Evolutionary conservation across 37 sponge, comb jelly and placozoan species (phyloP).

Genomic region (Mnemiopsis leidyi): DNA sequence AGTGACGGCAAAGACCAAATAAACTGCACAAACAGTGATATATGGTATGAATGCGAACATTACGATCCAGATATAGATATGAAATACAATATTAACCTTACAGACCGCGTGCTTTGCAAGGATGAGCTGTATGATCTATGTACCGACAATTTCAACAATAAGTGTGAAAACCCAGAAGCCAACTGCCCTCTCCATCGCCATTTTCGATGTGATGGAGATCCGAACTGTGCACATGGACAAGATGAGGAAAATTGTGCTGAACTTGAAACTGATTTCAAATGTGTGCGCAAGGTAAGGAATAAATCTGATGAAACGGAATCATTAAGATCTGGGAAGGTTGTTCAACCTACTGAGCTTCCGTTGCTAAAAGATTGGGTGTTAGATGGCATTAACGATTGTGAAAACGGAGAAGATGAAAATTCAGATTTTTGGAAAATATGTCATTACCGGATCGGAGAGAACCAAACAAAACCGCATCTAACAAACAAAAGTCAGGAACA

Average conservation of each 20-base stretch:
- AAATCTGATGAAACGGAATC: neutral
- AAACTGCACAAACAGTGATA: slow-evolving; percentile 25
- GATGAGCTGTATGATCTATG: neutral
- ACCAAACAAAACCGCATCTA: neutral
- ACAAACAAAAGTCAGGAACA: neutral
- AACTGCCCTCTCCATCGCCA: slow-evolving; percentile 22
- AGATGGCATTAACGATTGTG: slow-evolving; percentile 17
- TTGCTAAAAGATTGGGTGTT: slow-evolving; percentile 38
- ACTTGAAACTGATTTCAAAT: neutral
- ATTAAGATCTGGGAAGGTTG: too few species aligned
- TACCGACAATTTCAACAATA: slow-evolving; percentile 8
- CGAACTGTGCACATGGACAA: neutral
- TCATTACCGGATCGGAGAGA: neutral
- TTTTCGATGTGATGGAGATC: neutral
- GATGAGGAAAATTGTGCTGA: slow-evolving; percentile 23
- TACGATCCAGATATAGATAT: neutral
- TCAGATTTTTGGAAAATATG: slow-evolving; percentile 19
- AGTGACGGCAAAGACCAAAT: slow-evolving; percentile 34
- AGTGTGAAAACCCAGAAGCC: slow-evolving; percentile 25
- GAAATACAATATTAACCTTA: neutral
- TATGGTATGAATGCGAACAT: neutral
- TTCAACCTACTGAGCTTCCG: neutral
- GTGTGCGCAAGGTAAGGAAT: slow-evolving; percentile 1
- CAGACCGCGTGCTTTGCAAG: slow-evolving; percentile 8
- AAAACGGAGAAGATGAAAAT: slow-evolving; percentile 11